Base-by-base conservation (phyloP, 1,140 invertebrate genomes). In the Drosophila azteca region DNA sequence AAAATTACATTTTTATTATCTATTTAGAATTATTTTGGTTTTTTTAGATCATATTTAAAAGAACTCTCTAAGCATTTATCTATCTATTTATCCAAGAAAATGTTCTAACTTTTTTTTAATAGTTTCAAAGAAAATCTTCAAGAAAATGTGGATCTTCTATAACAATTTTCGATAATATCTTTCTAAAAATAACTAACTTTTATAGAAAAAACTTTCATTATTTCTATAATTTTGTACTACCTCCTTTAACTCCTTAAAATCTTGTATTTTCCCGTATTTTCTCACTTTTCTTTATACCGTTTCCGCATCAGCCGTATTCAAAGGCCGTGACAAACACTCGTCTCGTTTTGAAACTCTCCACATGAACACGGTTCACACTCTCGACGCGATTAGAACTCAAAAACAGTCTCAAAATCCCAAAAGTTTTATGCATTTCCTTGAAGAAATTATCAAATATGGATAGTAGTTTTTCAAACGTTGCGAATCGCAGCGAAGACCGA, bases 381-480 rank as follows among this genome's bases (percentile, higher is more conserved):
- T 52, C 58, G 9, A 69, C 26, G 26, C 58, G 31, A 35, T 39
- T 74, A 11, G 15, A 29, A 67, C 81, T 55, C 49, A 58, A 63
- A 54, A 77, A 79, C 49, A 44, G 44, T 39, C 22, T 45, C 11
- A 35, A 58, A 43, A 52, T 41, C 46, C 43, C 48, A 68, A 61
- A 83, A 66, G 57, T 79, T 60, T 55, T 83, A 64, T 41, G 52
- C 83, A 88, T 88, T 88, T 88, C 83, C 74, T 61, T 59, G 39
- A 15, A 13, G n/a, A 29, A 74, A 41, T 17, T 39, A 17, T 44
- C 6, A 44, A 17, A 39, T 15, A 20, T 20, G 17, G 17, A 20
- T 20, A 20, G 17, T 20, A 3, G n/a, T 35, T 52, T 71, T 35
- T 29, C n/a, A 7, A 69, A 39, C 67, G 43, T 39, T 49, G 49